phyloP scores from a whole-genome alignment of 2,113 vertebrate species.

The Crocuta crocuta region DNA sequence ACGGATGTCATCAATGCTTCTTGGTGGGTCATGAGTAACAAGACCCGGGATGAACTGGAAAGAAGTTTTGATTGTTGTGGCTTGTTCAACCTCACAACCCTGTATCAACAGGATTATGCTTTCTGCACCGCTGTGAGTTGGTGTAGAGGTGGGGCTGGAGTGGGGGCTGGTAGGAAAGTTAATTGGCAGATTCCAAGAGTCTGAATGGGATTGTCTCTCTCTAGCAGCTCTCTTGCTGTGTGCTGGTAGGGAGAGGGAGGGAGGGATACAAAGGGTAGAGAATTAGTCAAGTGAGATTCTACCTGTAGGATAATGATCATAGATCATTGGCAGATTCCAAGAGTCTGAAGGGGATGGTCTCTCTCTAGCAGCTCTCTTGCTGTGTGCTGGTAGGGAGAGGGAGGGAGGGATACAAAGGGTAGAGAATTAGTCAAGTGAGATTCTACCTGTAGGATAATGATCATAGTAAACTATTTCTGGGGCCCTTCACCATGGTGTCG shows the following conservation, averaged over 20 bases:
- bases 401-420: not conserved
- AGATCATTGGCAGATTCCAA: not conserved
- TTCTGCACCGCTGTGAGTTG: slow-evolving; percentile 88
- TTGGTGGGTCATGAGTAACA: slow-evolving; percentile 88
- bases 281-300: not conserved
- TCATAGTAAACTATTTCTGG: not conserved
- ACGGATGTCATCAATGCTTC: slow-evolving; percentile 89
- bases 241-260: not conserved
- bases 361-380: not conserved
- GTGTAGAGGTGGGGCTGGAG: not conserved
- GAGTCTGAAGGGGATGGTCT: not conserved
- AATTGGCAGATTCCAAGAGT: not conserved
- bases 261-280: not conserved
- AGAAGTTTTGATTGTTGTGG: slow-evolving; percentile 92
- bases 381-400: not conserved
- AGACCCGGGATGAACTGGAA: slow-evolving; percentile 89
- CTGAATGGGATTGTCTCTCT: not conserved
- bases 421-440: not conserved
- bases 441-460: not conserved
- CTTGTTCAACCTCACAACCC: slow-evolving; percentile 87
- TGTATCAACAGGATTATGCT: slow-evolving; percentile 80
- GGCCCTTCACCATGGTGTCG: not conserved
- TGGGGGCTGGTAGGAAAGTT: not conserved
- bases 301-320: not conserved
- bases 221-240: not conserved